Evolutionary conservation across 2,797 vertebrate genomes (phyloP).

Genomic region (Lithobates sylvaticus): DNA sequence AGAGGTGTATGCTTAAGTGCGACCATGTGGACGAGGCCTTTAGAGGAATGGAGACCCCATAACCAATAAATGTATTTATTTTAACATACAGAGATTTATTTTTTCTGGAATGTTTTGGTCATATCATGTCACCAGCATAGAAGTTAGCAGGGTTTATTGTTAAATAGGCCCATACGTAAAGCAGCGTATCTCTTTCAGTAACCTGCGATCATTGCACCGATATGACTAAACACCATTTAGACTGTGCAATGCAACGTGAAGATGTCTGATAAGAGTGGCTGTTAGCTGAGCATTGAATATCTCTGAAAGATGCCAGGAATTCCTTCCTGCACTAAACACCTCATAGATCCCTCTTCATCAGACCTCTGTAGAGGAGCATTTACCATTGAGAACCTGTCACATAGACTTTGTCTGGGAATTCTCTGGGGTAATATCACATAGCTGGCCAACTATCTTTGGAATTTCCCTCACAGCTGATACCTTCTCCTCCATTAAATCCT

Average conservation of each 20-base stretch:
- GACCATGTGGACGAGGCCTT: too few relatives aligned
- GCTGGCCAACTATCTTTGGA: constrained; percentile 76
- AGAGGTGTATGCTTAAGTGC: too few relatives aligned
- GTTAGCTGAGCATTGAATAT: constrained; percentile 37
- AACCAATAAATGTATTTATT: too few relatives aligned
- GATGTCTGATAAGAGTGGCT: constrained; percentile 14
- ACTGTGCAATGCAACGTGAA: constrained; percentile 13
- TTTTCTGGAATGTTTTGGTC: too few relatives aligned
- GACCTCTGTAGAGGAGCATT: constrained; percentile 50
- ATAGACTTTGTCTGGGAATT: constrained; percentile 78
- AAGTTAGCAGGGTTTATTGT: too few relatives aligned
- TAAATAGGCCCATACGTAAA: not conserved
- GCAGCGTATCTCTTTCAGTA: not conserved
- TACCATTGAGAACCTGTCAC: constrained; percentile 68
- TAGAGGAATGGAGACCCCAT: too few relatives aligned
- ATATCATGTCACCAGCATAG: too few relatives aligned
- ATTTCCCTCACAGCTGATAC: constrained; percentile 70
- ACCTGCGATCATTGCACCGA: not conserved
- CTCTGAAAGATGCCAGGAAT: constrained; percentile 50
- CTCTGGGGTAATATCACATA: constrained; percentile 76
- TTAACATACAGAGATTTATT: too few relatives aligned
- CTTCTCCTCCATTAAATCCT: constrained; percentile 59
- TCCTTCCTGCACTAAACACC: constrained; percentile 42
- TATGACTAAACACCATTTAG: not conserved
- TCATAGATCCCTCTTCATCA: constrained; percentile 53